Evolutionary conservation across 2,113 vertebrate genomes (phyloP).

Genomic region (Scartelaos histophorus): DNA sequence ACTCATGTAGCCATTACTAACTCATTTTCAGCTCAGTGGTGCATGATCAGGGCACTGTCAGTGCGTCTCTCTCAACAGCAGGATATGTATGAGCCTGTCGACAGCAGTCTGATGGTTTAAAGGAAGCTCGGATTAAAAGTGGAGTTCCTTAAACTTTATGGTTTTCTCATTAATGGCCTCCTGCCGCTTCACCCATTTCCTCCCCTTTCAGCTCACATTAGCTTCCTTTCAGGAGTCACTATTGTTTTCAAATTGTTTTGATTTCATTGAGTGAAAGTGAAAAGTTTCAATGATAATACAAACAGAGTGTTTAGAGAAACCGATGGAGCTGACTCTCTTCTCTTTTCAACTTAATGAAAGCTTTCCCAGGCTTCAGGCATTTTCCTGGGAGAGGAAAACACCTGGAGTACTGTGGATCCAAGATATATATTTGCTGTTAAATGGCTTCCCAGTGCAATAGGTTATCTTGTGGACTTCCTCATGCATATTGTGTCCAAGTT

Average conservation of each 20-base stretch:
- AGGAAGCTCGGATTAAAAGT: conserved; percentile 36
- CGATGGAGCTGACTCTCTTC: conserved; percentile 1
- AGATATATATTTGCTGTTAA: conserved; percentile 66
- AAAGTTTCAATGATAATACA: conserved; percentile 20
- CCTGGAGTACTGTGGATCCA: conserved; percentile 55
- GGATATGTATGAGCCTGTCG: conserved; percentile 25
- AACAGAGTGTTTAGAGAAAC: conserved; percentile 14
- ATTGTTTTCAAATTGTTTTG: conserved; percentile 54
- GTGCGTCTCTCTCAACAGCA: conserved; percentile 32
- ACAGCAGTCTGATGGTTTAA: conserved; percentile 2
- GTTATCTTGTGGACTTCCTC: conserved; percentile 78
- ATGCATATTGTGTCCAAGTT: conserved; percentile 85
- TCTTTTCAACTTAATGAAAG: neutral
- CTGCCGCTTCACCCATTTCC: conserved; percentile 66
- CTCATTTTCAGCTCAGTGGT: conserved; percentile 47
- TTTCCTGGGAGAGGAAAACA: conserved; percentile 53
- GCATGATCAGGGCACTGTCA: conserved; percentile 40
- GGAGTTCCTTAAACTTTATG: conserved; percentile 52
- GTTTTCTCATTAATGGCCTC: conserved; percentile 68
- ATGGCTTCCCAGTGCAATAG: conserved; percentile 85
- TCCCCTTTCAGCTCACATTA: conserved; percentile 70
- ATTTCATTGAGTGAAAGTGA: conserved; percentile 33
- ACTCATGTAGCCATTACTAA: conserved; percentile 50
- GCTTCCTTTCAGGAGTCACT: conserved; percentile 52
- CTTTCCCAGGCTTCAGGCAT: conserved; percentile 9